A percentile compares a stretch with the other conserved stretches of the same genome.
Conservation (phyloP, 2,113 vertebrate genomes). For the Corvus cornix region DNA sequence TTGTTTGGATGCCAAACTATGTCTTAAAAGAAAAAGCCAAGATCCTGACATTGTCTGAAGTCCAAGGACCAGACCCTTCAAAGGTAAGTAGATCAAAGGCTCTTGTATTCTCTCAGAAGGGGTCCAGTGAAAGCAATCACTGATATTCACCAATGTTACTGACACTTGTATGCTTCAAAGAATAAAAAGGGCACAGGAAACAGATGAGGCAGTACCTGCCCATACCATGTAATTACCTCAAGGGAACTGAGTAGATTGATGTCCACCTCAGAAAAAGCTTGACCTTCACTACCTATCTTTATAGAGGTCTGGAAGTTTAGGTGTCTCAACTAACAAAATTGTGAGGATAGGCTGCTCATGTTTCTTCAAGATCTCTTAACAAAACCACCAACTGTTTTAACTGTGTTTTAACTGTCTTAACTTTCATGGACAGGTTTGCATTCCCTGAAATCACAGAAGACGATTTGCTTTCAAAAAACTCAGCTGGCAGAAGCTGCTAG, state of each 20-base stretch:
- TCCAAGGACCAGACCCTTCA: conserved; percentile 36
- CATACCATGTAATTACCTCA: not conserved
- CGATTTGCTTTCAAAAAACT: not conserved
- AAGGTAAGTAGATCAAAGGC: conserved; percentile 30
- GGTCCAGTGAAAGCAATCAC: not conserved
- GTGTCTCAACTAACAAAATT: not conserved
- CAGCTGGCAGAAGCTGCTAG: not conserved
- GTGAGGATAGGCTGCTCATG: not conserved
- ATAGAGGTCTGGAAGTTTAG: not conserved
- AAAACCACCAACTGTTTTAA: not conserved
- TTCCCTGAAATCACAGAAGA: not conserved
- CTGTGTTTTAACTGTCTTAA: not conserved
- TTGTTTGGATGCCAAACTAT: not conserved
- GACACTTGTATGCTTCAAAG: conserved; percentile 2
- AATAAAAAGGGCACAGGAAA: not conserved
- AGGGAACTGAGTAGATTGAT: not conserved
- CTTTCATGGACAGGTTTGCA: not conserved
- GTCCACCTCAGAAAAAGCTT: not conserved
- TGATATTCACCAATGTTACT: conserved; percentile 8
- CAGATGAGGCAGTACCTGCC: not conserved
- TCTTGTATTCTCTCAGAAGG: conserved; percentile 40
- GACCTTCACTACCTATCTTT: not conserved
- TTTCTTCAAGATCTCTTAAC: not conserved
- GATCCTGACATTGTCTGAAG: not conserved
- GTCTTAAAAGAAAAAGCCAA: conserved; percentile 28